Conservation (phyloP, 64 coral and sea anemone genomes). For the Stylophora pistillata region DNA sequence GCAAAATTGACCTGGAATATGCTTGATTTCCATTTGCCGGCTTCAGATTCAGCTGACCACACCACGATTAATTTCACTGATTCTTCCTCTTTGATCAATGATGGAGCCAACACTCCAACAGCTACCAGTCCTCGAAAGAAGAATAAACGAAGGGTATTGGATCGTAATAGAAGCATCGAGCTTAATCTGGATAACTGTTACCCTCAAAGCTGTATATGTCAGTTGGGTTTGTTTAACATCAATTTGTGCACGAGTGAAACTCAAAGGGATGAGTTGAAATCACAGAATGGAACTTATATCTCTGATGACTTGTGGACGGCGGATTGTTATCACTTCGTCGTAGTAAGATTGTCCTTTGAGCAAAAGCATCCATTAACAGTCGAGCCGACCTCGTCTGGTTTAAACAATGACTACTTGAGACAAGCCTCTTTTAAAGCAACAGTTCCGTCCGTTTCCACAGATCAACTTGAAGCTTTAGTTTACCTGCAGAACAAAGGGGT, state of each 20-base stretch:
- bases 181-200: conserved; percentile 13
- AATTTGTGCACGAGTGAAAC: conserved; percentile 22
- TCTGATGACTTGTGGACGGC: not conserved
- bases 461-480: conserved; percentile 49
- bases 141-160: not conserved
- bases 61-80: not conserved
- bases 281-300: not conserved
- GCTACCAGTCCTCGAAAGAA: not conserved
- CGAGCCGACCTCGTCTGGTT: not conserved
- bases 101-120: not conserved
- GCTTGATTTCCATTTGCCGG: conserved; percentile 12
- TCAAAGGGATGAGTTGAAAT: conserved; percentile 7
- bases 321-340: not conserved
- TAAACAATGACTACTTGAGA: conserved; percentile 3
- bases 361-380: not conserved
- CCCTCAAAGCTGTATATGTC: not conserved
- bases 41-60: not conserved
- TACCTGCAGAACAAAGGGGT: conserved; percentile 75
- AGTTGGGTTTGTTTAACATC: conserved; percentile 7
- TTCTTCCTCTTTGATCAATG: not conserved
- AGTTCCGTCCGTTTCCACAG: conserved; percentile 5
- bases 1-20: conserved; percentile 75
- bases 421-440: conserved; percentile 37
- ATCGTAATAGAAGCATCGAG: not conserved
- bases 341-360: conserved; percentile 5